Percentiles rank a stretch among this genome's conserved stretches.
These are phyloP conservation scores for Drosophila nigricruria DNA, from an alignment of 2,888 invertebrate genomes.

Conservation along the genomic window DNA sequence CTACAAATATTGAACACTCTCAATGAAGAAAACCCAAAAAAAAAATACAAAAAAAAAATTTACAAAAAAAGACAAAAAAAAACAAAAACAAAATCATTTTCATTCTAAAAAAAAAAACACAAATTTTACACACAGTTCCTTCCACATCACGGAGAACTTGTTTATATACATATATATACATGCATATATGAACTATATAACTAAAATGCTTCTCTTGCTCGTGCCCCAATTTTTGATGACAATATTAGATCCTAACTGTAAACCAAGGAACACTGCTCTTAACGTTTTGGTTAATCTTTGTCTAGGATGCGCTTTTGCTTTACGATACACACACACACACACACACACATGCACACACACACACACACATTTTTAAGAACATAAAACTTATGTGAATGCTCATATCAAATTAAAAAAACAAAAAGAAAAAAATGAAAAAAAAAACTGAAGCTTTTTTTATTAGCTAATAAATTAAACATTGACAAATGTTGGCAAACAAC, in stretches of 20 bases:
- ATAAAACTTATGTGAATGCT: conserved; percentile 73
- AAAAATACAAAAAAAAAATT: neutral
- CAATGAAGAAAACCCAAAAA: neutral
- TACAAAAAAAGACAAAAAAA: neutral
- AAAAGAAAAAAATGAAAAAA: conserved; percentile 34
- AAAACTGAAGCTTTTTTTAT: conserved; percentile 61
- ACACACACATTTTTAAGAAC: conserved; percentile 30
- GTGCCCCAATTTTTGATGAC: conserved; percentile 72
- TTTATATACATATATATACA: neutral
- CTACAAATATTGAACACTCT: conserved; percentile 17
- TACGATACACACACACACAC: conserved; percentile 17
- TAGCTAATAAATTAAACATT: conserved; percentile 58
- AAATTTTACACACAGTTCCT: conserved; percentile 10
- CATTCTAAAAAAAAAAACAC: neutral
- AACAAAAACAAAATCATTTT: conserved; percentile 6
- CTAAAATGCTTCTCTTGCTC: conserved; percentile 31
- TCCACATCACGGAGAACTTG: conserved; percentile 10
- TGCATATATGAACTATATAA: conserved; percentile 10
- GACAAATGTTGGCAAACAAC: conserved; percentile 41
- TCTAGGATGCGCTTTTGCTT: conserved; percentile 48
- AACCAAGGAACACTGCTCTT: conserved; percentile 34
- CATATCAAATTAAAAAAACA: conserved; percentile 68
- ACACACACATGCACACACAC: conserved; percentile 20
- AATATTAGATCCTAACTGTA: conserved; percentile 73
- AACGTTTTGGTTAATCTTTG: conserved; percentile 37